A percentile compares a stretch with the other conserved stretches of the same genome.
These are phyloP conservation scores for Tinamus major DNA, from an alignment of 2,797 vertebrate species.

Conservation along the genomic window DNA sequence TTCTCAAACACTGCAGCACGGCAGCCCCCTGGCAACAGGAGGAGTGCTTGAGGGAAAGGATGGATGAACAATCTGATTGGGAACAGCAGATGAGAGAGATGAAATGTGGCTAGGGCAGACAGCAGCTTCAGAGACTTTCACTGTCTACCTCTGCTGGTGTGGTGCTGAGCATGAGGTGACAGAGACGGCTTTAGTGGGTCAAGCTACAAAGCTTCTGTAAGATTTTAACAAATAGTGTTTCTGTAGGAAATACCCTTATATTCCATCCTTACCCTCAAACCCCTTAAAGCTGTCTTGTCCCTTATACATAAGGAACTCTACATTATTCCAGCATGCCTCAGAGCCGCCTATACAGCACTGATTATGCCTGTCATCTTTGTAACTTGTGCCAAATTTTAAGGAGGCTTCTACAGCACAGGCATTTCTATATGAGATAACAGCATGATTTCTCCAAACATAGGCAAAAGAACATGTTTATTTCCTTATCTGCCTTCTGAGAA, in stretches of 20 bases:
- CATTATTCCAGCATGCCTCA: accelerated
- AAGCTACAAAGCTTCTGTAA: not conserved
- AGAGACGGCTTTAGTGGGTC: not conserved
- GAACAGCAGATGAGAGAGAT: not conserved
- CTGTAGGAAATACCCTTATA: not conserved
- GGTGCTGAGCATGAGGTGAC: not conserved
- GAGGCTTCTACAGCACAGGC: not conserved
- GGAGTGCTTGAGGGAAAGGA: not conserved
- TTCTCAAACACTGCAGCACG: not conserved
- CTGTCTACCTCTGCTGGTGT: not conserved
- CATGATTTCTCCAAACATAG: not conserved
- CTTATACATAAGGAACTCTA: not conserved
- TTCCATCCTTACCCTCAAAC: not conserved
- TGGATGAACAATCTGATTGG: not conserved
- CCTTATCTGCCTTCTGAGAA: not conserved
- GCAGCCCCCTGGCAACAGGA: not conserved
- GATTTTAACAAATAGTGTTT: not conserved
- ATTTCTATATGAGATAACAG: not conserved
- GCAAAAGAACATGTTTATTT: not conserved
- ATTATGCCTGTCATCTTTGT: not conserved
- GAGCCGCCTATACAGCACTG: not conserved
- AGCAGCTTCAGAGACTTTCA: not conserved
- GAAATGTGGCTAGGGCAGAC: not conserved
- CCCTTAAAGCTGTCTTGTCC: not conserved
- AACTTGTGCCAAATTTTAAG: not conserved